phyloP scores from a whole-genome alignment of 2,113 vertebrate genomes.

The Ursus arctos region DNA sequence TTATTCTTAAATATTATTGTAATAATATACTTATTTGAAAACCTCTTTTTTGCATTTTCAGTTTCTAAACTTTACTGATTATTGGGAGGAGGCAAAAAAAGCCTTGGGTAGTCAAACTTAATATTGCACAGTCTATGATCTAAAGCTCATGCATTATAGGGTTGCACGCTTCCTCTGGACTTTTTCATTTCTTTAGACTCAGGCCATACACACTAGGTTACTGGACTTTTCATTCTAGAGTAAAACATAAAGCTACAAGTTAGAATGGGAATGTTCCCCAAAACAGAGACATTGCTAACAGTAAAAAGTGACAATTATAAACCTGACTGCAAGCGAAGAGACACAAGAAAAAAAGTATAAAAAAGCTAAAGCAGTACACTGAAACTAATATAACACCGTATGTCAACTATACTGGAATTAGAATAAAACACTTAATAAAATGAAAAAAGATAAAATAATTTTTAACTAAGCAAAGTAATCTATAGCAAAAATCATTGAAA shows the following conservation, averaged over 20 bases:
- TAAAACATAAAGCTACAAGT: background rate
- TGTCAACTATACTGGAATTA: background rate
- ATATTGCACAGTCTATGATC: background rate
- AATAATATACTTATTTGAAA: background rate
- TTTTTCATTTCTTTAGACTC: slow-evolving; percentile 20
- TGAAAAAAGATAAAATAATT: background rate
- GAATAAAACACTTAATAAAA: background rate
- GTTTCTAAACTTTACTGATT: slow-evolving; percentile 43
- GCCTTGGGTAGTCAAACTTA: background rate
- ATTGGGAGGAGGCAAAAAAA: slow-evolving; percentile 11
- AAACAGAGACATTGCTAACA: background rate
- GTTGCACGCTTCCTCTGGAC: background rate
- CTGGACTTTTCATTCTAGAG: background rate
- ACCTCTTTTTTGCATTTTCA: background rate
- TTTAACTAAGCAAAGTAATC: background rate
- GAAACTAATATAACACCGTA: background rate
- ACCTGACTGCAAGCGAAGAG: background rate
- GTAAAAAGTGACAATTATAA: background rate
- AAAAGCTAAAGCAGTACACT: background rate
- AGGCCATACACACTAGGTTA: background rate
- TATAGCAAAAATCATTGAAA: background rate
- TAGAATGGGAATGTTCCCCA: background rate
- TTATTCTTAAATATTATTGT: background rate
- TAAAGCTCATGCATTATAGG: background rate
- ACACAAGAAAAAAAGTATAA: background rate